Evolutionary conservation across 2,113 vertebrate genomes (phyloP).

Genomic region (Bufo gargarizans): DNA sequence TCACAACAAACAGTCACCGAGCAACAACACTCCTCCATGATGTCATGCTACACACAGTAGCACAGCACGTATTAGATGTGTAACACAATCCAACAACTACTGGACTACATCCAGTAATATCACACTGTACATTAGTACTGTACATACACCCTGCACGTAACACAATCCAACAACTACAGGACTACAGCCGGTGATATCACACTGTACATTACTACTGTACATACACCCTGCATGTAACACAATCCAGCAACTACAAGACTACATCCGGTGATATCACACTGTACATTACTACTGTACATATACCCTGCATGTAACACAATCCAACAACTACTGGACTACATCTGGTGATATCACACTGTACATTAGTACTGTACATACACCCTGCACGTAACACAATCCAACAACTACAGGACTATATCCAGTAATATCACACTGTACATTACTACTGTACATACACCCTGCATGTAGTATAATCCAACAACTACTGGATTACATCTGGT

Average conservation of each 20-base stretch:
- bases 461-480: background rate
- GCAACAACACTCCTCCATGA: background rate
- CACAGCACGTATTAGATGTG: background rate
- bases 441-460: background rate
- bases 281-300: background rate
- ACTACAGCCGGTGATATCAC: background rate
- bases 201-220: background rate
- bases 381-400: background rate
- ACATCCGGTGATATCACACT: background rate
- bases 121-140: background rate
- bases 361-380: background rate
- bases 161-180: background rate
- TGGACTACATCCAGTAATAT: background rate
- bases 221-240: background rate
- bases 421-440: background rate
- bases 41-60: background rate
- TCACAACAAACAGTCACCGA: slow-evolving; percentile 7
- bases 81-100: background rate
- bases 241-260: background rate
- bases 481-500: background rate
- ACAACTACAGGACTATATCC: background rate
- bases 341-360: background rate
- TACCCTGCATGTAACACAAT: background rate
- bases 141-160: background rate
- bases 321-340: background rate